Percentiles rank a stretch among this genome's conserved stretches.
These are phyloP conservation scores for Lerista edwardsae DNA, from an alignment of 2,797 vertebrate species.

Conservation along the genomic window DNA sequence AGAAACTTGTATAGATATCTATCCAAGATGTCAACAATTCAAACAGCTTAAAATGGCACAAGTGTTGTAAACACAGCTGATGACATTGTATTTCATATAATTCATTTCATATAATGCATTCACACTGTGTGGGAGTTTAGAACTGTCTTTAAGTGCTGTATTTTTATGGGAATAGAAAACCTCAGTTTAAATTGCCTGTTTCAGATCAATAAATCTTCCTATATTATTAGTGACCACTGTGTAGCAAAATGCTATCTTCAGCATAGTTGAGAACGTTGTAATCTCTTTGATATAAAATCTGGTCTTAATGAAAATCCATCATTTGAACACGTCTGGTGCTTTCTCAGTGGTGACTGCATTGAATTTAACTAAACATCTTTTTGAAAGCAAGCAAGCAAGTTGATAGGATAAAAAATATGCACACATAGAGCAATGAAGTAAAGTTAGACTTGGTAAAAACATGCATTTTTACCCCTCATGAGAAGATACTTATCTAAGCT, in stretches of 20 bases:
- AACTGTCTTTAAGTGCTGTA: conserved; percentile 44
- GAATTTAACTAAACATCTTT: conserved; percentile 68
- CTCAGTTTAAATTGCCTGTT: conserved; percentile 49
- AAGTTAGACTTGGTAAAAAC: conserved; percentile 8
- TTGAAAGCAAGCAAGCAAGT: conserved; percentile 51
- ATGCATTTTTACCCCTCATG: conserved; percentile 32
- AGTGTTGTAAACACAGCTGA: conserved; percentile 29
- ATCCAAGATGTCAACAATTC: no score
- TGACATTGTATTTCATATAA: no score
- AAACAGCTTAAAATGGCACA: no score
- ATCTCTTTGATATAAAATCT: conserved; percentile 63
- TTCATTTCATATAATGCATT: conserved; percentile 38
- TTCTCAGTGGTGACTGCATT: conserved; percentile 77
- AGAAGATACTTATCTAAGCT: background rate
- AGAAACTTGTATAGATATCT: no score
- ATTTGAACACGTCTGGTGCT: conserved; percentile 50
- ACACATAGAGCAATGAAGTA: conserved; percentile 13
- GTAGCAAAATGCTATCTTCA: no score
- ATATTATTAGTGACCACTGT: conserved; percentile 32
- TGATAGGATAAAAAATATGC: conserved; percentile 11
- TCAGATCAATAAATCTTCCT: conserved; percentile 50
- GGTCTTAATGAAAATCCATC: conserved; percentile 61
- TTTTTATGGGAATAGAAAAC: conserved; percentile 43
- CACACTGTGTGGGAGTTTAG: conserved; percentile 46
- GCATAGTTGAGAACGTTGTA: background rate